These are phyloP conservation scores for Phengaris arion DNA, from an alignment of 2,888 invertebrate species.

Conservation along the genomic window DNA sequence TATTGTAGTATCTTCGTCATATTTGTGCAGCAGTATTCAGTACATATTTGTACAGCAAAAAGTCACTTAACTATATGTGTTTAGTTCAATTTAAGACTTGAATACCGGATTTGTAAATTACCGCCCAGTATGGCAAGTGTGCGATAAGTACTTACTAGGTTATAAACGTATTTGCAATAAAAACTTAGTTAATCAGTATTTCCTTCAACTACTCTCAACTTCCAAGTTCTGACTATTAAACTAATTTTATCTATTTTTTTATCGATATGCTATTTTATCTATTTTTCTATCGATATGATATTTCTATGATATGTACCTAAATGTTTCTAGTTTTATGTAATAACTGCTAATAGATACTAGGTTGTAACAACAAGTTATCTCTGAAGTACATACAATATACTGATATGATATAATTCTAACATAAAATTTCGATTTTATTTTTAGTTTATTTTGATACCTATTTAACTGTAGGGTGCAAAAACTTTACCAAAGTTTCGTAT, in stretches of 20 bases:
- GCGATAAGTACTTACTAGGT: not conserved
- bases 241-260: not conserved
- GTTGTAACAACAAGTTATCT: not conserved
- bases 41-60: not conserved
- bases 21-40: too few species aligned
- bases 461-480: too few species aligned
- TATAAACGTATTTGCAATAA: conserved; percentile 5
- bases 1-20: too few species aligned
- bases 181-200: not conserved
- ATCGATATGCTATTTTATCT: not conserved
- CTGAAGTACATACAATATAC: not conserved
- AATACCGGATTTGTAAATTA: not conserved
- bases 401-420: not conserved
- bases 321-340: not conserved
- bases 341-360: not conserved
- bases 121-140: not conserved
- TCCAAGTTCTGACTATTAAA: conserved; percentile 2
- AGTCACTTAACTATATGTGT: not conserved
- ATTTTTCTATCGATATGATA: conserved; percentile 8
- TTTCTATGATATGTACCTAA: too few species aligned
- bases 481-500: too few species aligned
- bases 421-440: too few species aligned
- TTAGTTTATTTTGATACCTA: too few species aligned
- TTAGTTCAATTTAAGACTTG: not conserved
- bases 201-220: not conserved